A percentile compares a stretch with the other conserved stretches of the same genome.
Evolutionary conservation across 2,888 invertebrate species (phyloP).

Genomic region (Trachelus stipa): DNA sequence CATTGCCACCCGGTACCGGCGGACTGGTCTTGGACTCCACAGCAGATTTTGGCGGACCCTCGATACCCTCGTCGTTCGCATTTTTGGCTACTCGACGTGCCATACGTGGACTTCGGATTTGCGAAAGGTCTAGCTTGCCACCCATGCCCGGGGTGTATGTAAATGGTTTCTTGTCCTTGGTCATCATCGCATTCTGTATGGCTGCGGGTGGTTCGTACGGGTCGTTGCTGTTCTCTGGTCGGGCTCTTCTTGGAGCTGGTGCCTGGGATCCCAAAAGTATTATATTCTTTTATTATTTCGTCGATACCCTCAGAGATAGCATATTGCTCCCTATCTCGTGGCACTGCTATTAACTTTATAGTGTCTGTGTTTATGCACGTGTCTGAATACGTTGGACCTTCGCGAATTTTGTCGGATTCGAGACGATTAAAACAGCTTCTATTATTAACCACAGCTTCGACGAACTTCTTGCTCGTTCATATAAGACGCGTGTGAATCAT

Average conservation of each 20-base stretch:
- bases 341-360: not conserved
- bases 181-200: slow-evolving; percentile 94
- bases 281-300: not conserved
- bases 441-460: not conserved
- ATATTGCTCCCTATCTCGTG: not conserved
- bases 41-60: slow-evolving; percentile 71
- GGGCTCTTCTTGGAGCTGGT: slow-evolving; percentile 35
- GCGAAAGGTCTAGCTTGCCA: slow-evolving; percentile 81
- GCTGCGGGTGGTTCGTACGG: slow-evolving; percentile 83
- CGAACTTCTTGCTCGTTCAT: not conserved
- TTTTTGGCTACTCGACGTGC: slow-evolving; percentile 79
- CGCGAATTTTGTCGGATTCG: not conserved
- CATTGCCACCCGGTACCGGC: slow-evolving; percentile 67
- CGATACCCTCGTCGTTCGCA: slow-evolving; percentile 77
- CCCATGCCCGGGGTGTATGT: slow-evolving; percentile 94
- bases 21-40: slow-evolving; percentile 67
- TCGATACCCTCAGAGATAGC: not conserved
- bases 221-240: slow-evolving; percentile 40
- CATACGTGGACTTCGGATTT: slow-evolving; percentile 92
- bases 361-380: not conserved
- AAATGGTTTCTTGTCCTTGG: slow-evolving; percentile 95
- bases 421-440: not conserved
- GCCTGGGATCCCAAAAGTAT: slow-evolving; percentile 29
- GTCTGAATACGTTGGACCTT: not conserved
- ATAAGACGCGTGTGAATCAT: not conserved